These are phyloP conservation scores for Loripinus fragilis DNA, from an alignment of 2,888 invertebrate genomes.

Conservation along the genomic window DNA sequence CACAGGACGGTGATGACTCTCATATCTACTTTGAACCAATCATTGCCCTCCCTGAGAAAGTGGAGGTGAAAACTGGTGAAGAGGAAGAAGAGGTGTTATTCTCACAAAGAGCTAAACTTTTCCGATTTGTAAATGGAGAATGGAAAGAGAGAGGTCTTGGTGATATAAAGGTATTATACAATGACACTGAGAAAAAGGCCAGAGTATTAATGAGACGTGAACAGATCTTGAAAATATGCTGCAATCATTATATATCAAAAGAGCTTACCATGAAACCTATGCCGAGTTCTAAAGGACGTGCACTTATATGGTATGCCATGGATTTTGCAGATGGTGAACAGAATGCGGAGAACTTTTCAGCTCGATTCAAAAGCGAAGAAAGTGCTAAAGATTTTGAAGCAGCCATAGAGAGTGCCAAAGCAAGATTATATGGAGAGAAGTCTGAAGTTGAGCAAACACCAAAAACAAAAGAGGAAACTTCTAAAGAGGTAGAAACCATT, in stretches of 20 bases:
- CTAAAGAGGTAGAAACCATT: slow-evolving; percentile 25
- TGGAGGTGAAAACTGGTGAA: slow-evolving; percentile 91
- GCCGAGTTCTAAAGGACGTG: slow-evolving; percentile 89
- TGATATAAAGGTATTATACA: slow-evolving; percentile 86
- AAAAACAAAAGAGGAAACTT: not conserved
- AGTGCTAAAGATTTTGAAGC: slow-evolving; percentile 90
- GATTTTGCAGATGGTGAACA: slow-evolving; percentile 93
- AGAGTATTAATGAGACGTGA: slow-evolving; percentile 96
- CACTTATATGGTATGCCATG: slow-evolving; percentile 92
- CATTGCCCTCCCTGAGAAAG: slow-evolving; percentile 83
- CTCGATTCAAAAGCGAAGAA: slow-evolving; percentile 92
- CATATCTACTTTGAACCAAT: slow-evolving; percentile 87
- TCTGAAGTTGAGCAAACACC: not conserved
- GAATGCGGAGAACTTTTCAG: slow-evolving; percentile 89
- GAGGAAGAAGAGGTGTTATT: slow-evolving; percentile 93
- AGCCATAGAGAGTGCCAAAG: slow-evolving; percentile 88
- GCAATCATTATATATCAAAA: slow-evolving; percentile 91
- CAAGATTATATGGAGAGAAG: slow-evolving; percentile 39
- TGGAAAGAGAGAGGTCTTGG: slow-evolving; percentile 85
- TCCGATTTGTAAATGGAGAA: slow-evolving; percentile 81
- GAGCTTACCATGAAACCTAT: slow-evolving; percentile 90
- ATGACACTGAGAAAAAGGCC: slow-evolving; percentile 86
- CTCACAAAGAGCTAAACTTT: slow-evolving; percentile 92
- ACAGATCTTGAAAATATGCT: slow-evolving; percentile 94
- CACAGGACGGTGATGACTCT: slow-evolving; percentile 90